Evolutionary conservation across 2,113 vertebrate species (phyloP).

Genomic region (Bufo bufo): DNA sequence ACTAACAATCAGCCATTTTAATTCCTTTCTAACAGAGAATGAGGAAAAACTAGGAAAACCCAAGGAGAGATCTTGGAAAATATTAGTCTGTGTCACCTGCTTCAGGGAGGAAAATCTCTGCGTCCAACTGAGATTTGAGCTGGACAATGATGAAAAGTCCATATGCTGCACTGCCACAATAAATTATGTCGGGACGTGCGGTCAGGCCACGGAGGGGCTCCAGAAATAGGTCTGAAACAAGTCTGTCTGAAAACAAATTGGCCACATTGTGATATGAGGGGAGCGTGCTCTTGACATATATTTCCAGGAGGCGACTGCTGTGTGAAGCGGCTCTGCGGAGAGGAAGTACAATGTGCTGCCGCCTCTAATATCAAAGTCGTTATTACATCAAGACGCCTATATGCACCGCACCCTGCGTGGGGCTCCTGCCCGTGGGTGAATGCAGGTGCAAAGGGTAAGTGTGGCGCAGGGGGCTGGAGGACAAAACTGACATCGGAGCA

Average conservation of each 20-base stretch:
- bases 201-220: slow-evolving; percentile 80
- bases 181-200: slow-evolving; percentile 83
- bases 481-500: too few species aligned
- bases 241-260: slow-evolving; percentile 84
- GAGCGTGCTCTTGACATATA: slow-evolving; percentile 79
- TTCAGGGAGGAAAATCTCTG: slow-evolving; percentile 59
- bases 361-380: slow-evolving; percentile 68
- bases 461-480: slow-evolving; percentile 43
- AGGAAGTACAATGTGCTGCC: slow-evolving; percentile 67
- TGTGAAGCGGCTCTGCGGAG: slow-evolving; percentile 67
- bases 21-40: neutral
- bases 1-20: neutral
- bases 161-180: slow-evolving; percentile 81
- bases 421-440: slow-evolving; percentile 70
- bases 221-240: slow-evolving; percentile 85
- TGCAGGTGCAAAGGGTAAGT: slow-evolving; percentile 61
- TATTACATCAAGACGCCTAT: slow-evolving; percentile 70
- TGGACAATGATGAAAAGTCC: slow-evolving; percentile 86
- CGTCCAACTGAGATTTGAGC: slow-evolving; percentile 74
- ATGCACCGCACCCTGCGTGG: slow-evolving; percentile 73
- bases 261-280: slow-evolving; percentile 79
- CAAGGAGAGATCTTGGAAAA: slow-evolving; percentile 20
- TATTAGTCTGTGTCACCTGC: slow-evolving; percentile 53
- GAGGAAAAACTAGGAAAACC: slow-evolving; percentile 5
- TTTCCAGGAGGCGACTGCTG: slow-evolving; percentile 74